A percentile compares a stretch with the other conserved stretches of the same genome.
These are phyloP conservation scores for Dreissena polymorpha DNA, from an alignment of 1,140 invertebrate genomes.

Conservation along the genomic window DNA sequence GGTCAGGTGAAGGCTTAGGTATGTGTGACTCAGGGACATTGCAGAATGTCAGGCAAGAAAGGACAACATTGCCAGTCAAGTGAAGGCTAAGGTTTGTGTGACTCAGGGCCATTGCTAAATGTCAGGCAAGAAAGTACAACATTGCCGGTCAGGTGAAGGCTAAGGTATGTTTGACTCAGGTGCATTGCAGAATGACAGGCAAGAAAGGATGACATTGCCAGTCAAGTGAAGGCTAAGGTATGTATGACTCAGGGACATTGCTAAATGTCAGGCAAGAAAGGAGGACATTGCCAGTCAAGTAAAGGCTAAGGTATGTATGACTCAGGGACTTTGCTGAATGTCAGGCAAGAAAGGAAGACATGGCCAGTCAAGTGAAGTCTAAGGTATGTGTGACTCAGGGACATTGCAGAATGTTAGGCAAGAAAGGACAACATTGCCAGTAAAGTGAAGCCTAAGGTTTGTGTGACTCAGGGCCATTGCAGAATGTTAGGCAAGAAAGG, in stretches of 20 bases:
- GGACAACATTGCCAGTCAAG: constrained; percentile 59
- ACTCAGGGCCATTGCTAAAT: constrained; percentile 76
- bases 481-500: constrained; percentile 65
- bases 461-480: constrained; percentile 73
- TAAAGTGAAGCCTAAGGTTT: constrained; percentile 68
- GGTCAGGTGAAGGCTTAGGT: constrained; percentile 67
- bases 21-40: constrained; percentile 61
- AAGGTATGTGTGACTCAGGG: no score
- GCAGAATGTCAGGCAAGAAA: constrained; percentile 57
- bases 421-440: constrained; percentile 60
- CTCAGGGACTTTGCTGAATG: no score
- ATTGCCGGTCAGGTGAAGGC: no score
- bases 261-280: constrained; percentile 58
- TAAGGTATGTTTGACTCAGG: no score
- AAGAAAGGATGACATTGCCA: no score
- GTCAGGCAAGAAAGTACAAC: constrained; percentile 58
- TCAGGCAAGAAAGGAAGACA: no score
- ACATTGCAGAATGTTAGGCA: constrained; percentile 75
- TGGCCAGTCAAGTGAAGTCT: no score
- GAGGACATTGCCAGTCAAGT: constrained; percentile 10
- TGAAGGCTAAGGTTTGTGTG: constrained; percentile 66
- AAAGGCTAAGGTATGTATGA: no score
- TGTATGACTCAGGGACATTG: constrained; percentile 61
- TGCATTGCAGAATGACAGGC: no score
- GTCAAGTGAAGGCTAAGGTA: constrained; percentile 67